Conservation (phyloP, 2,113 vertebrate species). For the Piprites chloris region DNA sequence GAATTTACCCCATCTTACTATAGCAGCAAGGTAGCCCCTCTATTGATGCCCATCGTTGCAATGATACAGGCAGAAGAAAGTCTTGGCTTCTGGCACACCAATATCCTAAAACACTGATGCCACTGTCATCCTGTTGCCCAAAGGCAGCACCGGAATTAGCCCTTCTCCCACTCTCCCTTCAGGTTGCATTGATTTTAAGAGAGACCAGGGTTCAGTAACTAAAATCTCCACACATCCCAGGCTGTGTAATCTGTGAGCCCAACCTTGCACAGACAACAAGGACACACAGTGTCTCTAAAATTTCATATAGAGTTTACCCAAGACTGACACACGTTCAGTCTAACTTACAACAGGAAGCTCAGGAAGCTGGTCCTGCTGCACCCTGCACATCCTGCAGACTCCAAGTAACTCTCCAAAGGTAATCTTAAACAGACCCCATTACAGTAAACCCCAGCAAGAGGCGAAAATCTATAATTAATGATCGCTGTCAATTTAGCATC, state of each 20-base stretch:
- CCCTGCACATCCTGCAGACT: not conserved
- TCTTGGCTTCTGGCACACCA: not conserved
- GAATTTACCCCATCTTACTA: not conserved
- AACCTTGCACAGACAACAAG: not conserved
- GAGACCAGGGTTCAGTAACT: not conserved
- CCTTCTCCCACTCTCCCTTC: not conserved
- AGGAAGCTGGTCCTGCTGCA: not conserved
- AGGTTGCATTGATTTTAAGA: not conserved
- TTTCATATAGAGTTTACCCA: not conserved
- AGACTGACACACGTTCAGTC: not conserved
- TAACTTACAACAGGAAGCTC: not conserved
- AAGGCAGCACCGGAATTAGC: not conserved
- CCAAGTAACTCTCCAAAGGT: not conserved
- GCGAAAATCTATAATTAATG: slow-evolving; percentile 42
- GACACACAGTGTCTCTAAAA: not conserved
- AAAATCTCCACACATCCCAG: not conserved
- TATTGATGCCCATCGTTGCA: not conserved
- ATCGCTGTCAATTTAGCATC: slow-evolving; percentile 33
- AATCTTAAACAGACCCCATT: not conserved
- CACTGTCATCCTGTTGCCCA: not conserved
- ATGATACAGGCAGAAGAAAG: not conserved
- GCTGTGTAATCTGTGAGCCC: not conserved
- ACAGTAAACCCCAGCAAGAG: not conserved
- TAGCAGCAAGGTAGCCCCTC: not conserved
- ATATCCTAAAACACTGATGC: not conserved